These are phyloP conservation scores for Lithophane leautieri DNA, from an alignment of 2,888 invertebrate genomes.

Conservation along the genomic window DNA sequence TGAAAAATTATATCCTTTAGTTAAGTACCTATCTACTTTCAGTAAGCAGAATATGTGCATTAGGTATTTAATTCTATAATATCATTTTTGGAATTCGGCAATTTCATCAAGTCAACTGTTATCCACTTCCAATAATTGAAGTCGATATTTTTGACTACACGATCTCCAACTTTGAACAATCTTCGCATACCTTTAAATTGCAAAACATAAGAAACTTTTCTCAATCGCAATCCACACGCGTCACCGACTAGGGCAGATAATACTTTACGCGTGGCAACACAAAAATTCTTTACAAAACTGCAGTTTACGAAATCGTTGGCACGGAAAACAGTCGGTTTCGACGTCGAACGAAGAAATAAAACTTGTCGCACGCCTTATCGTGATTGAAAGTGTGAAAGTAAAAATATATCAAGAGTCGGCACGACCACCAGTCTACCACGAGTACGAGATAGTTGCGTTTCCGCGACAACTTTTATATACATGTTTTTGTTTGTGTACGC, in stretches of 20 bases:
- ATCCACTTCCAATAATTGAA: slow-evolving; percentile 2
- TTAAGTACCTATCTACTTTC: neutral
- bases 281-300: slow-evolving; percentile 53
- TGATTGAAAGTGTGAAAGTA: slow-evolving; percentile 77
- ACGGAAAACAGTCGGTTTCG: slow-evolving; percentile 61
- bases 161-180: slow-evolving; percentile 11
- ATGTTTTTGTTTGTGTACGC: slow-evolving; percentile 43
- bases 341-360: slow-evolving; percentile 65
- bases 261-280: slow-evolving; percentile 39
- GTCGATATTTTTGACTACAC: too few species aligned
- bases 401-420: slow-evolving; percentile 65
- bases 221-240: slow-evolving; percentile 14
- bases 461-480: slow-evolving; percentile 60
- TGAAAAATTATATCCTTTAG: neutral
- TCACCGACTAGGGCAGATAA: slow-evolving; percentile 37
- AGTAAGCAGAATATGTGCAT: neutral
- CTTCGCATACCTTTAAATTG: slow-evolving; percentile 12
- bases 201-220: slow-evolving; percentile 19
- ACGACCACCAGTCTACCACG: slow-evolving; percentile 44
- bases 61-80: neutral
- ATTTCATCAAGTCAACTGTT: neutral
- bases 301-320: slow-evolving; percentile 64
- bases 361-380: slow-evolving; percentile 66
- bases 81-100: neutral
- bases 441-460: slow-evolving; percentile 55